Base-by-base conservation (phyloP, 2,797 vertebrate genomes). In the Australoheros facetus region DNA sequence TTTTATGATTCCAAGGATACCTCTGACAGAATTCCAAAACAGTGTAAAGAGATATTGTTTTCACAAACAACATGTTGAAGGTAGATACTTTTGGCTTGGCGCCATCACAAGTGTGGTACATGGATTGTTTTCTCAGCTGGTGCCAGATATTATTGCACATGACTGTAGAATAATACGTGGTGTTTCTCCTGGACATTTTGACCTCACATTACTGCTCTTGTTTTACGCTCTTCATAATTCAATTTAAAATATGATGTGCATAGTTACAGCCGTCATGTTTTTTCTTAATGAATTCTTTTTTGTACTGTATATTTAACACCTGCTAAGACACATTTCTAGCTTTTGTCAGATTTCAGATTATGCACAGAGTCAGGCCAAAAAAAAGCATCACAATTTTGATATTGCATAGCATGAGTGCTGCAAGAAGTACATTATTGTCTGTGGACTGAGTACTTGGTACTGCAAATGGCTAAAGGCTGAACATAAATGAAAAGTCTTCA, bases 91-190 rank as follows among this genome's bases (percentile, higher is more conserved):
- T 66, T 26, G 71, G 26, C 45, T 26, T 2, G 1, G 17, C 3
- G 4, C 21, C 3, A 23, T 14, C 13, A 3, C 16, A 12, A 34
- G 13, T 56, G 26, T 45, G 39, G 37, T 45, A 26, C 60, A 17
- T 45, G 60, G 37, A 30, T 13, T 73, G 60, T 87, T 79, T 79
- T 48, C 14, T 28, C 39, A 26, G 60, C 23, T 45, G 26, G 60
- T 39, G 42, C 17, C 42, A 71, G 28, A 56, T n/a, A 9, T 64
- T 17, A 45, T 19, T 55, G 14, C 53, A 55, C 32, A 48, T 71
- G 37, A 53, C 14, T 28, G 26, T 26, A 37, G 8, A 74, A n/a
- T 30, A 58, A 26, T 64, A 58, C 11, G 7, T 48, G 19, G 7
- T 60, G 30, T 77, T 76, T 60, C 58, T 71, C 32, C 39, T 53